Evolutionary conservation across 35 echinoderm and acorn worm species (phyloP).

Genomic region (Heliocidaris erythrogramma): DNA sequence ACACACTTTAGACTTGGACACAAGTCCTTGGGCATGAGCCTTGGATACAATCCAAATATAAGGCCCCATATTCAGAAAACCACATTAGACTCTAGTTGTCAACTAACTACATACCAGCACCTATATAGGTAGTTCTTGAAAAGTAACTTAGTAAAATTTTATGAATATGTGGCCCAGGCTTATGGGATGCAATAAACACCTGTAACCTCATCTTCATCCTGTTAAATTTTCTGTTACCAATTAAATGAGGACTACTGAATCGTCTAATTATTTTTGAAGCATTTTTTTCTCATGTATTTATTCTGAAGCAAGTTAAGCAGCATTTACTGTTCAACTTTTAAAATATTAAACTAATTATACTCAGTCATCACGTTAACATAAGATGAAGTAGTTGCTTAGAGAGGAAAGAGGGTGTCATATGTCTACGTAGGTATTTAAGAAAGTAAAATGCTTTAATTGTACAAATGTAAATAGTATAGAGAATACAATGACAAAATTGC

Average conservation of each 20-base stretch:
- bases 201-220: neutral
- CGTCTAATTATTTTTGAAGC: neutral
- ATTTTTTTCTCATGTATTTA: neutral
- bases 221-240: neutral
- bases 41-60: no score
- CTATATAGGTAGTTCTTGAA: no score
- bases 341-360: neutral
- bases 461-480: constrained; percentile 6
- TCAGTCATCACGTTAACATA: neutral
- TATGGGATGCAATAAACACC: neutral
- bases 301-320: neutral
- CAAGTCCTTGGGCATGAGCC: no score
- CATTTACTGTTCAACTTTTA: neutral
- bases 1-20: neutral
- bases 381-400: neutral
- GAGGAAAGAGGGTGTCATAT: neutral
- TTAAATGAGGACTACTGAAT: neutral
- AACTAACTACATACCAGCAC: no score
- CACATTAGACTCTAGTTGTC: no score
- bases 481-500: neutral
- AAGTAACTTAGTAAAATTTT: no score
- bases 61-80: no score
- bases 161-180: neutral
- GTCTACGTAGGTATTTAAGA: neutral
- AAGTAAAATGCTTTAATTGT: neutral